A percentile compares a stretch with the other conserved stretches of the same genome.
Conservation (phyloP, 1,140 invertebrate genomes). For the Hyphantria cunea region DNA sequence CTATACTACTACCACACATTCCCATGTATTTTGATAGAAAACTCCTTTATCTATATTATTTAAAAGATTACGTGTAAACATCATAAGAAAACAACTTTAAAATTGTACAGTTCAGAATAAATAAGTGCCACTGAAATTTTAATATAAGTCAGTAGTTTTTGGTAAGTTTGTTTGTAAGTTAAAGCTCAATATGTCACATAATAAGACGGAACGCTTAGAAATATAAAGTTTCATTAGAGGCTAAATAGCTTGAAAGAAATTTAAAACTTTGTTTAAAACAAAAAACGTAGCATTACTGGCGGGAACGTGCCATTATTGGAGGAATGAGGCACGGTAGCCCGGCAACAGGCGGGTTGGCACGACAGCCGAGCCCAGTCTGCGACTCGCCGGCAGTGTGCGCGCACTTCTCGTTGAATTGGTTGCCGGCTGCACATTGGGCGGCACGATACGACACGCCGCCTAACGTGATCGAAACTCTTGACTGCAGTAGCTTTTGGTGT, state of each 20-base stretch:
- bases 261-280: neutral
- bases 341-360: constrained; percentile 57
- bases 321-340: constrained; percentile 40
- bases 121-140: too few relatives aligned
- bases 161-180: too few relatives aligned
- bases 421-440: constrained; percentile 45
- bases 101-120: too few relatives aligned
- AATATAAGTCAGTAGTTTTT: too few relatives aligned
- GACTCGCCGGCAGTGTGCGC: constrained; percentile 38
- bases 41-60: too few relatives aligned
- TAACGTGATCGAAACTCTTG: constrained; percentile 5
- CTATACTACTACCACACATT: too few relatives aligned
- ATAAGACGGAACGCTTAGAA: too few relatives aligned
- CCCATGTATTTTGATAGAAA: too few relatives aligned
- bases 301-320: constrained; percentile 45
- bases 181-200: too few relatives aligned
- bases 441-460: constrained; percentile 15
- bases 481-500: constrained; percentile 24
- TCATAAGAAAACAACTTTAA: too few relatives aligned
- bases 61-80: too few relatives aligned
- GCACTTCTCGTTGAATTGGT: constrained; percentile 25
- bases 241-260: neutral
- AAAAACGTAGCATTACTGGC: constrained; percentile 10
- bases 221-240: too few relatives aligned
- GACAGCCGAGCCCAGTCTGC: constrained; percentile 34